Conservation (phyloP, 2,888 invertebrate species). For the Cenopis cana region DNA sequence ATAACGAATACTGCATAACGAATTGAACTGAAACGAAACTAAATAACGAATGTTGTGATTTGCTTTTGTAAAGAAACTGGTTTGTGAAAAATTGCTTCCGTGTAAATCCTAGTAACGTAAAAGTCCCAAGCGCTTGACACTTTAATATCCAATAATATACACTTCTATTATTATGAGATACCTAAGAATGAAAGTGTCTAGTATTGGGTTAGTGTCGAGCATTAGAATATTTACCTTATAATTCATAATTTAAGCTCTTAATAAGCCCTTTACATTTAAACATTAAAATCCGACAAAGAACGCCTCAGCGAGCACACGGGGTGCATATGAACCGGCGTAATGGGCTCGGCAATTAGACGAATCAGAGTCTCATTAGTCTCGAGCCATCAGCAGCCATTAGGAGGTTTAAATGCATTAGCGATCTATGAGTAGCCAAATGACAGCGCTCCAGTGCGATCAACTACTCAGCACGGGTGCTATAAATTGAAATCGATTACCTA, state of each 20-base stretch:
- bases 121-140: no score
- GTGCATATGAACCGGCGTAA: constrained; percentile 7
- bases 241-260: neutral
- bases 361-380: constrained; percentile 5
- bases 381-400: constrained; percentile 8
- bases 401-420: constrained; percentile 4
- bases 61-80: no score
- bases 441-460: neutral
- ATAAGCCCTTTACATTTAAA: neutral
- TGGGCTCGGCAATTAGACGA: constrained; percentile 8
- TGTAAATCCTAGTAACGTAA: no score
- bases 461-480: neutral
- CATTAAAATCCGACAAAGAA: constrained; percentile 2
- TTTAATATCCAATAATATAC: no score
- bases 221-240: no score
- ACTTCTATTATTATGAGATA: no score
- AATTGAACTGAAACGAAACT: no score
- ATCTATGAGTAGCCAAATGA: constrained; percentile 4
- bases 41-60: no score
- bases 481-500: neutral
- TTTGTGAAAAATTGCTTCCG: no score
- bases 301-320: neutral
- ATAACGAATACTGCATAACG: no score
- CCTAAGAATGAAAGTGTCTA: no score
- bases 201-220: no score